phyloP scores from a whole-genome alignment of 2,797 vertebrate genomes.

The Limnodromus scolopaceus region DNA sequence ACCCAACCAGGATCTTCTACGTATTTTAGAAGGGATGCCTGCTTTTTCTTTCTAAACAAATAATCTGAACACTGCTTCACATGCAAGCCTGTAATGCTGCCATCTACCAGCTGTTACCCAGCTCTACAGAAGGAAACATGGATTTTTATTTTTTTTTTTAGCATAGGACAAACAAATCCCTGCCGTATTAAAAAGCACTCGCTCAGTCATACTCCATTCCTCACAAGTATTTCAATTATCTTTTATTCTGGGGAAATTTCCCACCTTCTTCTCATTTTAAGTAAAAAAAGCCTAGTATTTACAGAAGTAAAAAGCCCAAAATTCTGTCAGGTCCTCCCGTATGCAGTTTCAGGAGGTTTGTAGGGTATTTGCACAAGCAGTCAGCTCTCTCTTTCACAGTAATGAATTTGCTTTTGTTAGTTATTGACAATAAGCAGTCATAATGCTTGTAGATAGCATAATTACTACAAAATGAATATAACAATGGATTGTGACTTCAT shows the following conservation, averaged over 20 bases:
- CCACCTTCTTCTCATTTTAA: background rate
- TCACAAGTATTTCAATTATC: background rate
- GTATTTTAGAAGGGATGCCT: background rate
- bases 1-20: background rate
- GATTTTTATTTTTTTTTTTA: background rate
- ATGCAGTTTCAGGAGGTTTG: background rate
- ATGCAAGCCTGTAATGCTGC: background rate
- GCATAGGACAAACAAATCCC: background rate
- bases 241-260: background rate
- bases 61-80: background rate
- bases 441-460: background rate
- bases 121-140: background rate
- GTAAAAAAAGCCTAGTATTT: background rate
- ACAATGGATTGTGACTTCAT: background rate
- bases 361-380: background rate
- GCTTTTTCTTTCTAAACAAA: background rate
- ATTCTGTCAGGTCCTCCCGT: background rate
- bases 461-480: background rate
- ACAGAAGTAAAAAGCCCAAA: background rate
- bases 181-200: accelerated
- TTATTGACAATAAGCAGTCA: background rate
- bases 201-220: background rate
- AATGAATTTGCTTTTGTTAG: background rate
- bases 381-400: background rate
- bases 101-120: background rate